Evolutionary conservation across 2,797 vertebrate species (phyloP).

Genomic region (Thamnophis elegans): DNA sequence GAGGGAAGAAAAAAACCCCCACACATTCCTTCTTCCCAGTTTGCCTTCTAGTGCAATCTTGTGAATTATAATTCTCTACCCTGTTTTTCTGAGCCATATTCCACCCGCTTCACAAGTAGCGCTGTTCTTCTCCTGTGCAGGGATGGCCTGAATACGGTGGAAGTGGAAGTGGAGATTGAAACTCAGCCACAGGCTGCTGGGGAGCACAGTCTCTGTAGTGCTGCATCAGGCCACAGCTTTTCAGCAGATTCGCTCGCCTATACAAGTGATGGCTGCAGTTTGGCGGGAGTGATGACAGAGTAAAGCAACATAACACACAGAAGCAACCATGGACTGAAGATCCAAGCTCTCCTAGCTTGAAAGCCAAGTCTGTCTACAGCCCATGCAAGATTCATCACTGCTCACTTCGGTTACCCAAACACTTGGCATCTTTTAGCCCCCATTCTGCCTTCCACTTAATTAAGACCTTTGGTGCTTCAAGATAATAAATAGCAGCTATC

Average conservation of each 20-base stretch:
- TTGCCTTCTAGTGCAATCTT: background rate
- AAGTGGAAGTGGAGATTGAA: slow-evolving; percentile 84
- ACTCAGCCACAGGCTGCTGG: slow-evolving; percentile 70
- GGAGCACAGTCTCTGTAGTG: slow-evolving; percentile 80
- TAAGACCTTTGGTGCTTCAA: background rate
- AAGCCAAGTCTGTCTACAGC: background rate
- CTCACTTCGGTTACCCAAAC: background rate
- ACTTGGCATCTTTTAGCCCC: background rate
- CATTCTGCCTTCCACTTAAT: background rate
- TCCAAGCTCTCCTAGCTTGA: background rate
- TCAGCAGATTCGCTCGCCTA: slow-evolving; percentile 77
- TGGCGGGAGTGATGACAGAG: background rate
- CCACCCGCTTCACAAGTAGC: rapidly evolving
- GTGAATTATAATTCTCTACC: background rate
- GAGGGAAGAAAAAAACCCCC: background rate
- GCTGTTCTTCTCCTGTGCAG: slow-evolving; percentile 46
- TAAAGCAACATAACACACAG: background rate
- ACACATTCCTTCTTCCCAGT: background rate
- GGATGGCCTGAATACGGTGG: slow-evolving; percentile 80
- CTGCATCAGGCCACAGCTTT: slow-evolving; percentile 77
- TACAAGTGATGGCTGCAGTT: slow-evolving; percentile 47
- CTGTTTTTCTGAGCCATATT: background rate
- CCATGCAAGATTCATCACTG: background rate
- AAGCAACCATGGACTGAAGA: background rate
- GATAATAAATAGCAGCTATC: slow-evolving; percentile 20